Conservation (phyloP, 2,888 invertebrate species). For the Yponomeuta cagnagella region DNA sequence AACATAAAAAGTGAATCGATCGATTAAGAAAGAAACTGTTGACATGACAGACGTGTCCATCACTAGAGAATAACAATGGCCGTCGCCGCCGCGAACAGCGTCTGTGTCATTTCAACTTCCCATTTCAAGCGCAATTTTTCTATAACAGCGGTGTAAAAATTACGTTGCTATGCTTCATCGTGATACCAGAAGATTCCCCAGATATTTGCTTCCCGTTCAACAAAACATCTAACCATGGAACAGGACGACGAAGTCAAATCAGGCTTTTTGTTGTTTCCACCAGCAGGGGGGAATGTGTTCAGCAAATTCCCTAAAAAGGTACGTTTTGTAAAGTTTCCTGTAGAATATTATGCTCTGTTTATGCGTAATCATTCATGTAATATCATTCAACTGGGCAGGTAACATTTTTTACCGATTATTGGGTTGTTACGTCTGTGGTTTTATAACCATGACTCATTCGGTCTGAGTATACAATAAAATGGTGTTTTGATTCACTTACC, state of each 20-base stretch:
- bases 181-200: slow-evolving; percentile 19
- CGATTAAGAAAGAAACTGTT: background rate
- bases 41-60: background rate
- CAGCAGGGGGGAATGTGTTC: slow-evolving; percentile 77
- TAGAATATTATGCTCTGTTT: background rate
- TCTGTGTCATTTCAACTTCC: slow-evolving; percentile 17
- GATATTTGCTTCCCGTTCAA: background rate
- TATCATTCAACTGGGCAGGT: background rate
- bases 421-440: background rate
- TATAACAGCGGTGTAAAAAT: background rate
- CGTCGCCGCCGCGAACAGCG: slow-evolving; percentile 17
- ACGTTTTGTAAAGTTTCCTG: slow-evolving; percentile 24
- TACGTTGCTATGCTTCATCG: slow-evolving; percentile 31
- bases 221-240: slow-evolving; percentile 72
- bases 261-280: slow-evolving; percentile 87
- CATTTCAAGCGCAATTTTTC: slow-evolving; percentile 19
- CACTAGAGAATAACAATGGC: slow-evolving; percentile 16
- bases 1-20: background rate
- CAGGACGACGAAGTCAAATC: slow-evolving; percentile 83
- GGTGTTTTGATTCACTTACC: background rate
- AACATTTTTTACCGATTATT: background rate
- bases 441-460: slow-evolving; percentile 12
- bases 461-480: background rate
- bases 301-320: slow-evolving; percentile 87
- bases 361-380: background rate